Percentiles rank a stretch among this genome's conserved stretches.
Evolutionary conservation across 23 tunicate species (phyloP).

Genomic region (Diplosoma virens): DNA sequence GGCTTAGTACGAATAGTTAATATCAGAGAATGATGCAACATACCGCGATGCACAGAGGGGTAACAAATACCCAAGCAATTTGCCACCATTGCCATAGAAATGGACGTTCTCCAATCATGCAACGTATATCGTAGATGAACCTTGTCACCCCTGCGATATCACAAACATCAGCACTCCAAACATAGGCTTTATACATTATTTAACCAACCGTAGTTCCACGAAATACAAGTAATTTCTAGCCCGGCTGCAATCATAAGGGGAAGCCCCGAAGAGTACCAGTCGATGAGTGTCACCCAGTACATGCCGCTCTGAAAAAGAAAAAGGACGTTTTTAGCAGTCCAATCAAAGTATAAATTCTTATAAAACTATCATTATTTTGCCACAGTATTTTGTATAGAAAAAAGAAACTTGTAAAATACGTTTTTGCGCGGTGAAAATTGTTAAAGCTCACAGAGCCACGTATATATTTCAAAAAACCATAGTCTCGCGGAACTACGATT

Average conservation of each 20-base stretch:
- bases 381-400: no score
- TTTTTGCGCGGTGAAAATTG: no score
- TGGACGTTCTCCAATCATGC: slow-evolving; percentile 65
- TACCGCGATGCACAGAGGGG: slow-evolving; percentile 46
- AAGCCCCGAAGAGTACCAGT: slow-evolving; percentile 68
- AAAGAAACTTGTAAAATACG: no score
- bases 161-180: no score
- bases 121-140: slow-evolving; percentile 52
- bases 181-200: no score
- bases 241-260: slow-evolving; percentile 65
- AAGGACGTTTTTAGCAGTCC: no score
- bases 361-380: no score
- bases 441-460: no score
- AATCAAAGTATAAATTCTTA: no score
- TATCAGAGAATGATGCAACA: slow-evolving; percentile 16
- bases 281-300: slow-evolving; percentile 67
- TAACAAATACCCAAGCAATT: slow-evolving; percentile 42
- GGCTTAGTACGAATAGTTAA: no score
- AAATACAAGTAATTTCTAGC: slow-evolving; percentile 46
- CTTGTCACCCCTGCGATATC: slow-evolving; percentile 39
- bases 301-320: slow-evolving; percentile 56
- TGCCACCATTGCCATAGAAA: slow-evolving; percentile 58
- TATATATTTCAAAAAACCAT: no score
- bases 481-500: no score
- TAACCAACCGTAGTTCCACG: slow-evolving; percentile 81